A percentile compares a stretch with the other conserved stretches of the same genome.
Evolutionary conservation across 1,140 invertebrate genomes (phyloP).

Genomic region (Drosophila eugracilis): DNA sequence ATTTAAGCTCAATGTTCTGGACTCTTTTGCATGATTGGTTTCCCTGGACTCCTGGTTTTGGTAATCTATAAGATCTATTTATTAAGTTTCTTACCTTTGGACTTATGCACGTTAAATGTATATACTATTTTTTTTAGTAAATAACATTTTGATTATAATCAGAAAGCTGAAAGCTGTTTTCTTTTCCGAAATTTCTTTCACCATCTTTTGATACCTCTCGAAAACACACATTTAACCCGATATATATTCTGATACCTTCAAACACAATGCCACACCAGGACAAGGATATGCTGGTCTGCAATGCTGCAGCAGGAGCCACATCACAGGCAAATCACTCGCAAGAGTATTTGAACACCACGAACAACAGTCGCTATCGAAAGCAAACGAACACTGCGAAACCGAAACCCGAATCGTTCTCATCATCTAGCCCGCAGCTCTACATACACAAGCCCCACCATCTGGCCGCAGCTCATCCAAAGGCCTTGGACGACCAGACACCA

Average conservation of each 20-base stretch:
- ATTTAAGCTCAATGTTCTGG: conserved; percentile 27
- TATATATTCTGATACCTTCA: conserved; percentile 61
- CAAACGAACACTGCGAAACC: conserved; percentile 67
- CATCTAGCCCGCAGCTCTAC: conserved; percentile 79
- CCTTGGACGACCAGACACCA: conserved; percentile 83
- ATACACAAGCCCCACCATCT: conserved; percentile 77
- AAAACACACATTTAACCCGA: conserved; percentile 31
- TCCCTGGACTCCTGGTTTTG: conserved; percentile 51
- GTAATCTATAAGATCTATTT: conserved; percentile 8
- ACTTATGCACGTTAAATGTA: conserved; percentile 59
- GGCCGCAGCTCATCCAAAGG: conserved; percentile 44
- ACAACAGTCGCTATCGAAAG: conserved; percentile 78
- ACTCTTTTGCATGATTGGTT: conserved; percentile 22
- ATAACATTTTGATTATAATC: conserved; percentile 55
- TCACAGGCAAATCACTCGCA: conserved; percentile 70
- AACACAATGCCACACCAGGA: conserved; percentile 57
- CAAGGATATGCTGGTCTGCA: conserved; percentile 61
- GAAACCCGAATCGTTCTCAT: conserved; percentile 73
- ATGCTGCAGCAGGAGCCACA: conserved; percentile 37
- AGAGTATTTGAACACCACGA: conserved; percentile 62
- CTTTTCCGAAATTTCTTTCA: conserved; percentile 40
- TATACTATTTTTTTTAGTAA: conserved; percentile 44
- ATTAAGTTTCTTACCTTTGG: conserved; percentile 29
- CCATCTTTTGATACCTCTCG: background rate
- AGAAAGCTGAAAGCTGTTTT: conserved; percentile 48